Base-by-base conservation (phyloP, 2,113 vertebrate genomes). In the Scophthalmus maximus region DNA sequence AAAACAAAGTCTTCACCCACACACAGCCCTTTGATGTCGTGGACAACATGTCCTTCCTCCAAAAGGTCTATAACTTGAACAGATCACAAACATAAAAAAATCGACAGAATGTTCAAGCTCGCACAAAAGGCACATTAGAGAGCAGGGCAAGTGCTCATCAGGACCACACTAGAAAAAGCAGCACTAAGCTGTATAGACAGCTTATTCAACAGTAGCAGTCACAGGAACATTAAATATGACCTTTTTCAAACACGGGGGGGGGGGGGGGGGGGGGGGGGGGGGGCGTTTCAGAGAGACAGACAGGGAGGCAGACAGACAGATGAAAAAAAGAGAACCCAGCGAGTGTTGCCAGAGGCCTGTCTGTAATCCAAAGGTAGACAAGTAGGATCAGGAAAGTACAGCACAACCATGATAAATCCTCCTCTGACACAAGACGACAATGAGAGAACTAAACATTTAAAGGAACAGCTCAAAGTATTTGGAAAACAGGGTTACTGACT, bases 191-290 rank as follows among this genome's bases (percentile, higher is more conserved):
- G 26, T 62, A 62, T 34, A 67, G 69, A 82, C 29, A 73, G 52
- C 52, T 30, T 70, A 78, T 60, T 82, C 59, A 78, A 60, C 53
- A 63, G 68, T 7, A 58, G 55, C 55, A 69, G 60, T 44, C 62
- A 55, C 53, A 42, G 25, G 57, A 68, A 68, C 42, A 73, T 63
- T 77, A 52, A 68, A 76, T 49, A 36, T 26, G 32, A 63, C 50
- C 62, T 53, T 30, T 12, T 22, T 53, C 26, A 64, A 36, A 38
- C 18, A 42, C 29, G 51, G 27, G 7, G 38, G 11, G 29, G 65
- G 8, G 2, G 2, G 38, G 46, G 42, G 42, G n/a, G n/a, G 51
- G 27, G 7, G 38, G 11, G 29, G 65, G 8, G 2, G 2, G 38
- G 46, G 42, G 42, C n/a, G 32, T 6, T 5, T 6, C 5, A 63